phyloP scores from a whole-genome alignment of 2,888 invertebrate species.

The Leucoma salicis region DNA sequence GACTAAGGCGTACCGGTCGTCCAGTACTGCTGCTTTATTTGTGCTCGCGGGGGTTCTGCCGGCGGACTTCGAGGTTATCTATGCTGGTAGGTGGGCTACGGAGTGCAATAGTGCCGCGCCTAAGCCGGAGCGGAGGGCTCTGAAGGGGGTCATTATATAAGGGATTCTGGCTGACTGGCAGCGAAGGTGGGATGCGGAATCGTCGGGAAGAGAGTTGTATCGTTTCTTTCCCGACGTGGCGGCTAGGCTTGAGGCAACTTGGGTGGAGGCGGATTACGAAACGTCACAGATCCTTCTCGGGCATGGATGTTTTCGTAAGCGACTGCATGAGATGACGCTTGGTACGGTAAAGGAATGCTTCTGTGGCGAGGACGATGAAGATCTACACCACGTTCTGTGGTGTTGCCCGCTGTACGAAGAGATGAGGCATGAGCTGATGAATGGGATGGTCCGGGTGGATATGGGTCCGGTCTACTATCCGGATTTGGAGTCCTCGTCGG shows the following conservation, averaged over 20 bases:
- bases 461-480: neutral
- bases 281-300: neutral
- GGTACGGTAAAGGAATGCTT: neutral
- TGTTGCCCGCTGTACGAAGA: neutral
- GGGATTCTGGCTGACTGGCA: neutral
- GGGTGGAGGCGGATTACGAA: neutral
- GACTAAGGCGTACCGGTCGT: constrained; percentile 16
- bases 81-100: constrained; percentile 7
- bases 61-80: constrained; percentile 19
- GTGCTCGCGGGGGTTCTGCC: constrained; percentile 18
- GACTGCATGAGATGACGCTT: neutral
- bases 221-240: neutral
- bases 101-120: neutral
- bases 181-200: neutral
- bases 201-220: neutral
- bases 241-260: neutral
- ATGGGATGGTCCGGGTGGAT: neutral
- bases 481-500: neutral
- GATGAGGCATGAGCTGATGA: neutral
- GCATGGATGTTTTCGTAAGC: neutral
- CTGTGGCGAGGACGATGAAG: neutral
- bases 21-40: constrained; percentile 4
- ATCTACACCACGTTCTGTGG: constrained; percentile 1
- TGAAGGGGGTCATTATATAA: neutral
- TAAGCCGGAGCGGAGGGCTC: neutral